phyloP scores from a whole-genome alignment of 2,888 invertebrate genomes.

The Stenolophus ochropezus region DNA sequence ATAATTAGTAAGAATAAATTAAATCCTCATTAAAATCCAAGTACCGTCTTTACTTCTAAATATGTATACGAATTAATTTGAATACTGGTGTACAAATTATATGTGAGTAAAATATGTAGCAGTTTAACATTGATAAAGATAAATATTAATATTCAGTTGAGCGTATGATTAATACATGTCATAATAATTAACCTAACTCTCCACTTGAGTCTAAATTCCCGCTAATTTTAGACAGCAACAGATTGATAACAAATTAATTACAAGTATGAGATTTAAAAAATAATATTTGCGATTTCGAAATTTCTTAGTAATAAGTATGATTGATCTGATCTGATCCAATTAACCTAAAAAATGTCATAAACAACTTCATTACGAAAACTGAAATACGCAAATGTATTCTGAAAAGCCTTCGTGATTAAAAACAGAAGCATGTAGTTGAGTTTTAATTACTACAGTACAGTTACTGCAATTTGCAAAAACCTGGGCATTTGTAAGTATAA shows the following conservation, averaged over 20 bases:
- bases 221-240: neutral
- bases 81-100: neutral
- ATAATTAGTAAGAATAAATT: neutral
- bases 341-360: conserved; percentile 8
- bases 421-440: neutral
- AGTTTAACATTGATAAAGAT: neutral
- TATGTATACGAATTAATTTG: neutral
- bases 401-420: conserved; percentile 5
- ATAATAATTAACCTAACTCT: conserved; percentile 24
- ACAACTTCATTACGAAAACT: conserved; percentile 14
- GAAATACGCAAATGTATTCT: conserved; percentile 32
- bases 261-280: neutral
- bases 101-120: neutral
- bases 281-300: neutral
- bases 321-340: conserved; percentile 6
- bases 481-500: conserved; percentile 21
- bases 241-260: conserved; percentile 21
- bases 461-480: conserved; percentile 17
- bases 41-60: neutral
- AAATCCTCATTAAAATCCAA: neutral
- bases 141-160: conserved; percentile 10
- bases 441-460: neutral
- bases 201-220: neutral
- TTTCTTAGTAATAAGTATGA: conserved; percentile 10
- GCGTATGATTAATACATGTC: conserved; percentile 11